phyloP scores from a whole-genome alignment of 2,113 vertebrate genomes.

The Carollia perspicillata region DNA sequence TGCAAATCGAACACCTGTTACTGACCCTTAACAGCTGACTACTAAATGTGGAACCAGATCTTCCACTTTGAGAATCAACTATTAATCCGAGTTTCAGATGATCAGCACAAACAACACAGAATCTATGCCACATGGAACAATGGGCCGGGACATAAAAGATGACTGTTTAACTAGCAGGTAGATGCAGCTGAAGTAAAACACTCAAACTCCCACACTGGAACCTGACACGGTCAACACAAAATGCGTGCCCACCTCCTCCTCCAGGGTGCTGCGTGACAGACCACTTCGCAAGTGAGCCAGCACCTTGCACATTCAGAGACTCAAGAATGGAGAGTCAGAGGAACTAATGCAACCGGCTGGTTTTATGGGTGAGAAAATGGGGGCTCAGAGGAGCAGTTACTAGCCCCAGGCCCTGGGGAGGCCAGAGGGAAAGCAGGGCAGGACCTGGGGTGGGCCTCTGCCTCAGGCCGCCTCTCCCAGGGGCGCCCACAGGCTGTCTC shows the following conservation, averaged over 20 bases:
- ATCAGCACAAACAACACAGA: not conserved
- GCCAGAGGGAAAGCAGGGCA: fast-evolving
- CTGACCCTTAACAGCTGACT: slow-evolving; percentile 27
- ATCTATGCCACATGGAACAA: not conserved
- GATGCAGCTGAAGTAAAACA: not conserved
- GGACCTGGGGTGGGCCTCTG: not conserved
- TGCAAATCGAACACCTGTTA: slow-evolving; percentile 41
- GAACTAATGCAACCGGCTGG: not conserved
- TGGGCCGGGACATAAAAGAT: not conserved
- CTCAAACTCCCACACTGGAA: not conserved
- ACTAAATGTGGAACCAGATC: not conserved
- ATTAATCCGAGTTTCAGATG: not conserved
- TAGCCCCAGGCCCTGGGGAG: not conserved
- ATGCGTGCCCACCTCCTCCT: not conserved
- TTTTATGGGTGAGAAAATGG: not conserved
- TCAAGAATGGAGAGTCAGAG: not conserved
- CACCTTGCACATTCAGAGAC: not conserved
- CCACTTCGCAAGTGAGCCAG: not conserved
- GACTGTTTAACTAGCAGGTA: not conserved
- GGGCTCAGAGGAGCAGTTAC: not conserved
- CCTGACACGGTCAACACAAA: too few species aligned
- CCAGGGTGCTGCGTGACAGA: not conserved
- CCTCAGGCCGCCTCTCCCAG: not conserved
- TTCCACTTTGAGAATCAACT: not conserved
- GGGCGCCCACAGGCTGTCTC: not conserved